Evolutionary conservation across 2,888 invertebrate species (phyloP), one percentile per base, ranked within the genome.

Genomic region (Exocentrus adspersus): DNA sequence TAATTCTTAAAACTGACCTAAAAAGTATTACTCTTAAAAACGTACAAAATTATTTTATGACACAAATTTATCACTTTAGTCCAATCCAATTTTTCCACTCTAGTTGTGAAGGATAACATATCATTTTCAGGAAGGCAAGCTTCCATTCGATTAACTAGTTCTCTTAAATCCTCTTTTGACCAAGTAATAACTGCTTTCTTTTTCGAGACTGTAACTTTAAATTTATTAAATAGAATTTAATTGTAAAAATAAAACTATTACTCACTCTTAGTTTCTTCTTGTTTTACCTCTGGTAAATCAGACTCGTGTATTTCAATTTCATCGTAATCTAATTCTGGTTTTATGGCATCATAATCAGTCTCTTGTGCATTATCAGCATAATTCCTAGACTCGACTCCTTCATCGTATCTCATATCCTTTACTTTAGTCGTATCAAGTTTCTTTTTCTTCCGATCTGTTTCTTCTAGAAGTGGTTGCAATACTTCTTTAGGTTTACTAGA

Each of bases 71-170:
- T 75, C 74, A 84, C 82, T 59, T 80, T 78, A 42, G 82, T 78
- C 86, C 86, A 86, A 62, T 84, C 80, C 6, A 86, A 67, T 70
- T 82, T 82, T 53, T 83, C 82, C 0, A 79, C 78, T 65, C 85
- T 75, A 14, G 81, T 83, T 45, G 78, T 76, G 71, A 80, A 84
- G 21, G 82, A 79, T 42, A 83, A 75, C n/a, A 68, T 76, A 68
- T 86, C 86, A 65, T 81, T 79, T 51, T 79, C 77, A 2, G 86
- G 86, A 56, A 86, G 77, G 30, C 75, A 73, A 30, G 68, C 56
- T 68, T 82, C 81, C 70, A 86, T 83, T 60, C 82, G 75, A 14
- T 77, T 75, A 41, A 86, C 75, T 46, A 86, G 74, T 69, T 83
- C 81, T 24, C 77, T 68, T 46, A 84, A 72, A 72, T 85, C 84